Evolutionary conservation across 2,797 vertebrate species (phyloP).

Genomic region (Urophycis tenuis): DNA sequence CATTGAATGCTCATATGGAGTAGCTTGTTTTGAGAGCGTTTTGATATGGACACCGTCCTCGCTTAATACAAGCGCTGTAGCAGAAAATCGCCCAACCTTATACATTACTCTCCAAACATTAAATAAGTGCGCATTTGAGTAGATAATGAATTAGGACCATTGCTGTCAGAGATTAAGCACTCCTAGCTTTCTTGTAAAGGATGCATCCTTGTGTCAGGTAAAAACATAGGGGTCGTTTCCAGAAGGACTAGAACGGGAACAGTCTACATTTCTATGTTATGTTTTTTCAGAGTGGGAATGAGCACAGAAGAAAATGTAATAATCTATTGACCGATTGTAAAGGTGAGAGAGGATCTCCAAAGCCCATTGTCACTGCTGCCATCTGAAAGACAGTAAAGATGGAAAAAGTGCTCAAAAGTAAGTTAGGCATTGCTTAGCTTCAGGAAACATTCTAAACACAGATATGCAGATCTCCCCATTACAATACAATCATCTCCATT

Average conservation of each 20-base stretch:
- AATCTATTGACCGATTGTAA: conserved; percentile 99
- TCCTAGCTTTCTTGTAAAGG: conserved; percentile 71
- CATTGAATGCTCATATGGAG: too few relatives aligned
- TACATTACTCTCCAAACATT: too few relatives aligned
- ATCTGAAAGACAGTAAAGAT: conserved; percentile 99
- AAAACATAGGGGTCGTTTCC: conserved; percentile 62
- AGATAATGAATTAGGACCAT: conserved; percentile 9
- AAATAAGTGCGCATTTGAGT: neutral
- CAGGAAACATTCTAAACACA: conserved; percentile 67
- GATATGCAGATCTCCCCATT: conserved; percentile 61
- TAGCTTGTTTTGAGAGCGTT: too few relatives aligned
- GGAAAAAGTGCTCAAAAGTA: conserved; percentile 99
- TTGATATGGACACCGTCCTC: too few relatives aligned
- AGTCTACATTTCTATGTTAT: conserved; percentile 51
- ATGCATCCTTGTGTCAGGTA: conserved; percentile 61
- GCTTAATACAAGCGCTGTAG: neutral
- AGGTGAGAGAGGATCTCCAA: conserved; percentile 99
- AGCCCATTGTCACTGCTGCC: conserved; percentile 99
- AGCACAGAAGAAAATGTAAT: conserved; percentile 89
- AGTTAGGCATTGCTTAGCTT: conserved; percentile 75
- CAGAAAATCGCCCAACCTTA: neutral
- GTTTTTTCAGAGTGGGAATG: conserved; percentile 71
- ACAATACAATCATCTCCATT: conserved; percentile 56
- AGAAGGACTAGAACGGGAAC: conserved; percentile 69
- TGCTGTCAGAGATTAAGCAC: conserved; percentile 36